phyloP scores from a whole-genome alignment of 1,140 invertebrate species.

The Zeugodacus cucurbitae region DNA sequence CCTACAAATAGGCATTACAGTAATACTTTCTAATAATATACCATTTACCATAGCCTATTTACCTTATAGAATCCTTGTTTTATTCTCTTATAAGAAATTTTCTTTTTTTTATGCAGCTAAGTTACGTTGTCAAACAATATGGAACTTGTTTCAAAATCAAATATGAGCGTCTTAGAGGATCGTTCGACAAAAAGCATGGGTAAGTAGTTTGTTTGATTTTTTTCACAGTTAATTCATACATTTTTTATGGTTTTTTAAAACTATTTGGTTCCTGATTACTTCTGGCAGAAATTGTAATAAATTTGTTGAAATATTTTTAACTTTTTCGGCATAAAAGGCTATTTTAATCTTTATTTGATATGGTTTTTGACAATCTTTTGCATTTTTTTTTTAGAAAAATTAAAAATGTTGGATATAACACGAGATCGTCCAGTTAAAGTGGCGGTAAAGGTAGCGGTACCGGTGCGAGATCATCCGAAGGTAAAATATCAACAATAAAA shows the following conservation, averaged over 20 bases:
- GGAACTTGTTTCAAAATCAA: slow-evolving; percentile 33
- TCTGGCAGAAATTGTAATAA: no score
- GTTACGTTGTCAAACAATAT: not conserved
- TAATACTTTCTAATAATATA: no score
- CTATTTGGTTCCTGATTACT: no score
- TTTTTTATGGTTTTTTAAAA: no score
- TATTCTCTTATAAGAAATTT: no score
- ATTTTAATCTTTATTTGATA: not conserved
- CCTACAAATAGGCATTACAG: no score
- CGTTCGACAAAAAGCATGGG: slow-evolving; percentile 18
- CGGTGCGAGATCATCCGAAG: slow-evolving; percentile 85
- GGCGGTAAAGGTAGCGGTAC: slow-evolving; percentile 81
- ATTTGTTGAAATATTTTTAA: no score
- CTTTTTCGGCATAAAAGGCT: no score
- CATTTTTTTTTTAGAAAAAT: slow-evolving; percentile 54
- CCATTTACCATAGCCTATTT: no score
- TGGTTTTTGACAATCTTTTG: not conserved
- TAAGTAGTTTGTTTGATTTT: not conserved
- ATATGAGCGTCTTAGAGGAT: slow-evolving; percentile 9
- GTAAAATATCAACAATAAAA: slow-evolving; percentile 62
- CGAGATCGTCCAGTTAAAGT: slow-evolving; percentile 85
- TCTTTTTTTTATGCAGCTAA: not conserved
- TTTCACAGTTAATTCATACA: no score
- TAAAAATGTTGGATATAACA: slow-evolving; percentile 83
- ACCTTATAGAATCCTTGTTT: no score